Evolutionary conservation across 2,113 vertebrate species (phyloP).

Genomic region (Caretta caretta): DNA sequence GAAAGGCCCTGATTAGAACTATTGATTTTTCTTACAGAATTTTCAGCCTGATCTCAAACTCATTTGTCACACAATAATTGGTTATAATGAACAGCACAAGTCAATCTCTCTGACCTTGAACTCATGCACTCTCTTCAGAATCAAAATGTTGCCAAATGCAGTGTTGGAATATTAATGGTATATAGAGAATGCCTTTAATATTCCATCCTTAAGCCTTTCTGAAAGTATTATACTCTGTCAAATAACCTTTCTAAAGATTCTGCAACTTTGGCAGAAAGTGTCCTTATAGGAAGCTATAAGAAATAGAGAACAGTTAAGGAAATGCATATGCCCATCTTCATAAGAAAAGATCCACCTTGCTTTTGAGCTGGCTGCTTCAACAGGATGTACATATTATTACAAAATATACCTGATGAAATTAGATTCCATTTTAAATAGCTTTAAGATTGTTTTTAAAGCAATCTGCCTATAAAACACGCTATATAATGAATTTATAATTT

Average conservation of each 20-base stretch:
- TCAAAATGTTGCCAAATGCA: conserved; percentile 81
- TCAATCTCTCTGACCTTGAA: conserved; percentile 89
- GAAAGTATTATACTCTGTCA: conserved; percentile 46
- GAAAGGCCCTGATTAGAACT: conserved; percentile 87
- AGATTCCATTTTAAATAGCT: not conserved
- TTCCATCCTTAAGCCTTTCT: conserved; percentile 61
- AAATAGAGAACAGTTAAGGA: conserved; percentile 18
- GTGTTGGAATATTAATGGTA: conserved; percentile 83
- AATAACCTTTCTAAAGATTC: conserved; percentile 66
- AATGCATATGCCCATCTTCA: not conserved
- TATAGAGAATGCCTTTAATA: conserved; percentile 71
- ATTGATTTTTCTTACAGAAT: conserved; percentile 91
- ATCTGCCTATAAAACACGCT: not conserved
- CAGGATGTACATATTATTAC: not conserved
- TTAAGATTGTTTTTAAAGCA: not conserved
- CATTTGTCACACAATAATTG: conserved; percentile 90
- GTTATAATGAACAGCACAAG: conserved; percentile 86
- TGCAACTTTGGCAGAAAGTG: not conserved
- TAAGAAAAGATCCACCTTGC: not conserved
- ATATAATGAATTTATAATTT: not conserved
- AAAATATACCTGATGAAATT: not conserved
- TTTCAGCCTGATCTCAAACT: conserved; percentile 86
- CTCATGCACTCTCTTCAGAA: conserved; percentile 81
- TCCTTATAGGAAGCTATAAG: conserved; percentile 16
- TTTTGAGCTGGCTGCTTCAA: not conserved